Evolutionary conservation across 2,113 vertebrate species (phyloP).

Genomic region (Pantherophis guttatus): DNA sequence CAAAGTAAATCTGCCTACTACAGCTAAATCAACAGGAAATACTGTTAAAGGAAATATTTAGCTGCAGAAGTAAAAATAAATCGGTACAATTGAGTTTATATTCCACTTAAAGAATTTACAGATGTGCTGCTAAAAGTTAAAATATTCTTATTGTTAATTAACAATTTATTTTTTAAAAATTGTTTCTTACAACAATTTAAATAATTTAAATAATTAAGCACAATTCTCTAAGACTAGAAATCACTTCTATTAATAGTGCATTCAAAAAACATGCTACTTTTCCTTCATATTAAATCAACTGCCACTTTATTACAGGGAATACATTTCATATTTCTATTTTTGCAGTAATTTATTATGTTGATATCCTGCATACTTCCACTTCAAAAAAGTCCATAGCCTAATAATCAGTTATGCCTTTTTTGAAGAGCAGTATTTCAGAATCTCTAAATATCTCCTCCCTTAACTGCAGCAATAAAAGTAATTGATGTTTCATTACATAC

Average conservation of each 20-base stretch:
- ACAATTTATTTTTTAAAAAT: neutral
- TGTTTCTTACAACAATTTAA: neutral
- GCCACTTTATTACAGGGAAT: neutral
- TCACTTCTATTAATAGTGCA: neutral
- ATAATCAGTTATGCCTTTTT: neutral
- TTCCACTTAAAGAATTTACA: neutral
- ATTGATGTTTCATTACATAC: constrained; percentile 4
- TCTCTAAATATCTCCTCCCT: neutral
- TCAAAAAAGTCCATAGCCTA: neutral
- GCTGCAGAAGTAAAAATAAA: neutral
- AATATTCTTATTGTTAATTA: neutral
- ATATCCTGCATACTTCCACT: neutral
- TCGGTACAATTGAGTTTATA: neutral
- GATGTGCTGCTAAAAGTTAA: neutral
- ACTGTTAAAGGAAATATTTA: neutral
- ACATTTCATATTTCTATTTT: neutral
- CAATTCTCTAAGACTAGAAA: neutral
- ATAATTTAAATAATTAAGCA: neutral
- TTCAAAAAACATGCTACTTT: neutral
- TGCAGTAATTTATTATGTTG: neutral
- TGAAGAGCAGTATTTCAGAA: neutral
- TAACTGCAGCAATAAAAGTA: neutral
- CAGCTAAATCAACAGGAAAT: neutral
- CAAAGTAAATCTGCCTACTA: neutral
- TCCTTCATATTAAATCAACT: neutral